Percentiles rank a stretch among this genome's conserved stretches.
phyloP scores from a whole-genome alignment of 2,113 vertebrate species.

The Paradisaea rubra region DNA sequence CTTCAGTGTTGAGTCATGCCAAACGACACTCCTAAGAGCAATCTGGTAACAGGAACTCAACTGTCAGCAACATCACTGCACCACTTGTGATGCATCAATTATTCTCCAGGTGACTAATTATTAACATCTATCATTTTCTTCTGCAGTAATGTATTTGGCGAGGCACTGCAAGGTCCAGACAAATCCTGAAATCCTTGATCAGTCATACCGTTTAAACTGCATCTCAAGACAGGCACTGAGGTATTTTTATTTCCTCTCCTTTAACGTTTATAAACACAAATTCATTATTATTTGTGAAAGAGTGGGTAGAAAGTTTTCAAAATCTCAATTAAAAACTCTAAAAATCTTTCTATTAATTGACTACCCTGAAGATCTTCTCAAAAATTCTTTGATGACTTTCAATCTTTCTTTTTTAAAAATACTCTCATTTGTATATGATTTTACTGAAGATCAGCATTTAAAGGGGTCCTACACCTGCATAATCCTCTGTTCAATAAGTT shows the following conservation, averaged over 20 bases:
- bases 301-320: not conserved
- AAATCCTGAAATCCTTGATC: rapidly evolving
- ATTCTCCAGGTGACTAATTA: not conserved
- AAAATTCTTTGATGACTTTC: not conserved
- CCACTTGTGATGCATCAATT: not conserved
- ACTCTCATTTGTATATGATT: not conserved
- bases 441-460: not conserved
- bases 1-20: not conserved
- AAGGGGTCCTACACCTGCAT: not conserved
- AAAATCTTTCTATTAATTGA: not conserved
- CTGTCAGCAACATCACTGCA: not conserved
- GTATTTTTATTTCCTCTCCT: not conserved
- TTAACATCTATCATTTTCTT: not conserved
- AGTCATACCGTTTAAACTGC: not conserved
- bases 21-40: not conserved
- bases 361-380: not conserved
- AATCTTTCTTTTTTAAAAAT: not conserved
- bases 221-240: not conserved
- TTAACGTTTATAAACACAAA: not conserved
- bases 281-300: not conserved
- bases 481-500: not conserved
- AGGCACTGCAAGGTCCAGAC: not conserved
- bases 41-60: not conserved
- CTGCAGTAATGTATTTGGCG: not conserved
- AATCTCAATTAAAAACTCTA: not conserved